Conservation (phyloP, 2,888 invertebrate species). For the Drosophila helvetica region DNA sequence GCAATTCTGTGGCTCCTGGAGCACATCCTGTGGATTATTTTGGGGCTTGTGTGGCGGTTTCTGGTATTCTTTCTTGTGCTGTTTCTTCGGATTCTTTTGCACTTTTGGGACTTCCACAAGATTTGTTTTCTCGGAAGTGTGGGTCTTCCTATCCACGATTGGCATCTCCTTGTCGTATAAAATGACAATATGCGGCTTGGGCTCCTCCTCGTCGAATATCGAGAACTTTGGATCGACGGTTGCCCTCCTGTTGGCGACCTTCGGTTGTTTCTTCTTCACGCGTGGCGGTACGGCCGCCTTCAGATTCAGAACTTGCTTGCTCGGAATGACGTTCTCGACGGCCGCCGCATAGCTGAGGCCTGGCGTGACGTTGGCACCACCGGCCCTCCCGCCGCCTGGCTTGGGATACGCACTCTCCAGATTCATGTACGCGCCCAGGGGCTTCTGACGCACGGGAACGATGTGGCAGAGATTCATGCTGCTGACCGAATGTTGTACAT, state of each 20-base stretch:
- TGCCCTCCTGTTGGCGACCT: constrained; percentile 17
- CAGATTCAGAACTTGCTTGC: neutral
- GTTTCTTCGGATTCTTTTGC: neutral
- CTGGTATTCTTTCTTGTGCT: neutral
- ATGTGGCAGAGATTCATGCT: constrained; percentile 29
- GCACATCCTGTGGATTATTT: neutral
- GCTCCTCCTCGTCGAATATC: constrained; percentile 50
- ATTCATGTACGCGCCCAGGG: constrained; percentile 55
- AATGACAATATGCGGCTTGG: constrained; percentile 55
- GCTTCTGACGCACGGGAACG: constrained; percentile 59
- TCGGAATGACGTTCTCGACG: constrained; percentile 38
- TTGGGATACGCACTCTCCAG: constrained; percentile 23
- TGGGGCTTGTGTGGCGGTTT: too few species aligned
- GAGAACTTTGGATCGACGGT: constrained; percentile 47
- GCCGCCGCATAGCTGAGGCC: constrained; percentile 63
- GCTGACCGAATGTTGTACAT: neutral
- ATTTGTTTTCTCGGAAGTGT: neutral
- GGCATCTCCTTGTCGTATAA: constrained; percentile 45
- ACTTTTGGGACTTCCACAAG: neutral
- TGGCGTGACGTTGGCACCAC: constrained; percentile 17
- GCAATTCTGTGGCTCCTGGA: neutral
- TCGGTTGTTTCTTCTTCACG: neutral
- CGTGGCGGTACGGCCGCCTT: neutral
- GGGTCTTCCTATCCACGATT: neutral
- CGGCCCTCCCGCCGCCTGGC: neutral